Base-by-base conservation (phyloP, 2,888 invertebrate genomes). In the Tuberolachnus salignus region DNA sequence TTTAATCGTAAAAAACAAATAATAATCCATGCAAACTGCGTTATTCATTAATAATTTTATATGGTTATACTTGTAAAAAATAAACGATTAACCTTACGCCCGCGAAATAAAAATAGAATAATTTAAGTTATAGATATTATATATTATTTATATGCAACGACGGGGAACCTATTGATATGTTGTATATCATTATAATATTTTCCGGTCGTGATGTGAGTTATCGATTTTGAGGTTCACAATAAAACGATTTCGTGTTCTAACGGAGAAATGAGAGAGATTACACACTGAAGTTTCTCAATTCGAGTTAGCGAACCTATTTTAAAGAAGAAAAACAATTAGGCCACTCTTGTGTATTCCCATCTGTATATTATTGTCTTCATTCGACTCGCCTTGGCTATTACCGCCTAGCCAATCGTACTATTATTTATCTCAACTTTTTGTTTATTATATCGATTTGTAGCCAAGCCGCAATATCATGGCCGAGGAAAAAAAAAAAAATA, bases 291-390 rank as follows among this genome's bases (percentile, higher is more conserved):
- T 75, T 75, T 66, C 26, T 66, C 44, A 66, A 75, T 75, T 75
- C 66, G 66, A 26, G 64, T 14, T 55, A 57, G 74, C 46, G 63
- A 66, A 57, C 66, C 19, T 75, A 75, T 66, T 75, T 57, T 66
- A 75, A 55, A 74, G 55, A 57, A 75, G 46, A 66, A 75, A 75
- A 75, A 75, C 55, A 66, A 75, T 75, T 75, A 75, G 66, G 55
- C 26, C 59, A 75, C 66, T 75, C 55, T 75, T 55, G 44, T 55
- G 9, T 34, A 26, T 64, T 57, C 55, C 1, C 19, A n/a, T 9
- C 14, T 57, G 23, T 11, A 19, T 42, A 66, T 66, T 66, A 55
- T 66, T 46, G 66, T 66, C 13, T 10, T 21, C 53, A n/a, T 13
- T 53, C 23, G 13, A 34, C 46, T 57, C 46, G 66, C 46, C 14